phyloP scores from a whole-genome alignment of 2,113 vertebrate species.

The Nematolebias whitei region DNA sequence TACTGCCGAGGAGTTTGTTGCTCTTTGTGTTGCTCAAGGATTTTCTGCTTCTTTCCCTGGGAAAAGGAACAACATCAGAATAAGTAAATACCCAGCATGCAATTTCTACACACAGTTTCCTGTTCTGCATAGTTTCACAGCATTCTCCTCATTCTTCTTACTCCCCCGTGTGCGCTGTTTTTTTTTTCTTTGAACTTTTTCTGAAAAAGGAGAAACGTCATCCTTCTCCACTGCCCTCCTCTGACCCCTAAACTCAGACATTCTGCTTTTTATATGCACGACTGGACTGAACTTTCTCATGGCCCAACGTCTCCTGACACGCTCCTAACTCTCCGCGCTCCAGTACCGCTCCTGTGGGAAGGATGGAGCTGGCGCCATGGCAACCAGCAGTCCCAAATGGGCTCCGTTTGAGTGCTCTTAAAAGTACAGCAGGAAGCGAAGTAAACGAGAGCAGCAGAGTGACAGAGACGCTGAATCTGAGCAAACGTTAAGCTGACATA shows the following conservation, averaged over 20 bases:
- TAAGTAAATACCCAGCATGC: conserved; percentile 58
- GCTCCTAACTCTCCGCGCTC: conserved; percentile 34
- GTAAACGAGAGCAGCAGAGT: conserved; percentile 37
- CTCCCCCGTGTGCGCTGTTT: conserved; percentile 55
- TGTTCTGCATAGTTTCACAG: conserved; percentile 56
- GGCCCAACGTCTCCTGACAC: conserved; percentile 58
- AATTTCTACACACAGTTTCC: conserved; percentile 28
- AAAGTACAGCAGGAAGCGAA: conserved; percentile 64
- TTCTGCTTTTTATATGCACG: conserved; percentile 42
- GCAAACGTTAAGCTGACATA: conserved; percentile 62
- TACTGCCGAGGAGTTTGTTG: conserved; percentile 1
- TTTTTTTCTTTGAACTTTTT: conserved; percentile 22
- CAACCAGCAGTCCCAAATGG: conserved; percentile 68
- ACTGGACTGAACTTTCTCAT: conserved; percentile 75
- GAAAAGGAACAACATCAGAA: conserved; percentile 52
- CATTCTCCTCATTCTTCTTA: conserved; percentile 70
- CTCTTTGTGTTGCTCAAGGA: not conserved
- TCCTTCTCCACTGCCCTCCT: conserved; percentile 43
- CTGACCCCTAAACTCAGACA: conserved; percentile 56
- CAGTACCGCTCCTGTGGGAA: conserved; percentile 55
- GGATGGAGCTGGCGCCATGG: conserved; percentile 61
- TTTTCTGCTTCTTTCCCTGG: conserved; percentile 41
- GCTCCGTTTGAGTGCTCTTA: conserved; percentile 54
- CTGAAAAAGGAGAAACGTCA: conserved; percentile 41
- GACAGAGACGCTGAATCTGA: conserved; percentile 45